Evolutionary conservation across 2,113 vertebrate genomes (phyloP), one percentile per base, ranked within the genome.

Genomic region (Dryoscopus gambensis): DNA sequence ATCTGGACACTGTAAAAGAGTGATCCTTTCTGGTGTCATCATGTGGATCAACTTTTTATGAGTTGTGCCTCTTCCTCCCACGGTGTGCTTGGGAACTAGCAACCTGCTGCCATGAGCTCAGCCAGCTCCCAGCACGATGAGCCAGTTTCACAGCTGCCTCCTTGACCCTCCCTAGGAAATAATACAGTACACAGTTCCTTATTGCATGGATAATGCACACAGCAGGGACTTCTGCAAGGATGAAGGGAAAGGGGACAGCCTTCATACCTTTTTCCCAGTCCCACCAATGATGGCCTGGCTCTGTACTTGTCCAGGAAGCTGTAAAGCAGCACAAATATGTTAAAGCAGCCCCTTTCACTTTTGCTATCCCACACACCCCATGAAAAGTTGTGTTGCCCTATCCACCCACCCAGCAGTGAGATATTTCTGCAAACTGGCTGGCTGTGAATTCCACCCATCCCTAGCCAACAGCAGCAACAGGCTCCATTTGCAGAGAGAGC

Each of bases 371-470:
- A 60, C 35, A 77, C 15, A 33, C 5, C 27, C 59, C 17, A 7
- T 30, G 35, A 33, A 53, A 84, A 84, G 20, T 60, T 85, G 42
- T 57, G 28, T 42, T 90, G 67, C 21, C 88, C n/a, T 83, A 9
- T 82, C 68, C 4, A 9, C 21, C 11, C 69, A 50, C 13, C 12
- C 31, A 8, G 21, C n/a, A 64, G 59, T 69, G 55, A 80, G 63
- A 21, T 63, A 31, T 23, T 35, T 68, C 31, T 13, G 6, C 82
- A 90, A 84, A 80, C 8, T 21, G 20, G 5, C 90, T 93, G 92
- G 67, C 84, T 95, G 17, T 24, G 33, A 92, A 91, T 96, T 96
- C 87, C 89, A 70, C 70, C 69, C 87, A 64, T 93, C 89, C 37
- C 62, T 83, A 31, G 82, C 60, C 67, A 89, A 52, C 18, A 53